Evolutionary conservation across 2,113 vertebrate genomes (phyloP).

Genomic region (Collichthys lucidus): DNA sequence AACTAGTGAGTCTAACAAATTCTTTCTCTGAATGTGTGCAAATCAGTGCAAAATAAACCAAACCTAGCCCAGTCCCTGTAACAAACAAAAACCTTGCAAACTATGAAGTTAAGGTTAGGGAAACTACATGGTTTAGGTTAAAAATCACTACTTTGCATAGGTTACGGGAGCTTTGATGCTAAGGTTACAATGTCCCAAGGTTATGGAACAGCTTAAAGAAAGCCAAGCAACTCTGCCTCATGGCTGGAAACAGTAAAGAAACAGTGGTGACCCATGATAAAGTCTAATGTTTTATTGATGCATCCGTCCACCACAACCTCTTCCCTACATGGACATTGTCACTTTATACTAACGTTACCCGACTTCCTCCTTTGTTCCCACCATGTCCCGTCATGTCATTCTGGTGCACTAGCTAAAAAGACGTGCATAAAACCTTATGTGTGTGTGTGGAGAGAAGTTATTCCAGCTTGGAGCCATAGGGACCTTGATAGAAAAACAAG

Average conservation of each 20-base stretch:
- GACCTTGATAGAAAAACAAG: too few species aligned
- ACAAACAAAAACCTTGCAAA: too few species aligned
- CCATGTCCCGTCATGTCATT: too few species aligned
- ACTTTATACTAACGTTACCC: background rate
- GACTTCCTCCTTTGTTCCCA: background rate
- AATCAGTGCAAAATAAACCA: too few species aligned
- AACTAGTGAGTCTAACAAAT: too few species aligned
- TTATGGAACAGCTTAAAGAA: background rate
- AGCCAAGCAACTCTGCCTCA: background rate
- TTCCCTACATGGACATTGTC: background rate
- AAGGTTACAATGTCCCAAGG: background rate
- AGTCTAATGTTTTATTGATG: background rate
- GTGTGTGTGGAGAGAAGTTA: too few species aligned
- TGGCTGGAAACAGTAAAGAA: background rate
- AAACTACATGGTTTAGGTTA: background rate
- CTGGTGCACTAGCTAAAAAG: background rate
- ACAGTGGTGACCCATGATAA: background rate
- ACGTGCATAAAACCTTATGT: too few species aligned
- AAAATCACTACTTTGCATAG: background rate
- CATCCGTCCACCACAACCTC: background rate
- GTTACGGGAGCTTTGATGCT: background rate
- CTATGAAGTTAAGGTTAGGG: background rate
- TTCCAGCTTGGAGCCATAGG: too few species aligned
- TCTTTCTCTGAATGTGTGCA: too few species aligned
- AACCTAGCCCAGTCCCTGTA: too few species aligned